Base-by-base conservation (phyloP, 2,797 vertebrate genomes). In the Megaceryle alcyon region DNA sequence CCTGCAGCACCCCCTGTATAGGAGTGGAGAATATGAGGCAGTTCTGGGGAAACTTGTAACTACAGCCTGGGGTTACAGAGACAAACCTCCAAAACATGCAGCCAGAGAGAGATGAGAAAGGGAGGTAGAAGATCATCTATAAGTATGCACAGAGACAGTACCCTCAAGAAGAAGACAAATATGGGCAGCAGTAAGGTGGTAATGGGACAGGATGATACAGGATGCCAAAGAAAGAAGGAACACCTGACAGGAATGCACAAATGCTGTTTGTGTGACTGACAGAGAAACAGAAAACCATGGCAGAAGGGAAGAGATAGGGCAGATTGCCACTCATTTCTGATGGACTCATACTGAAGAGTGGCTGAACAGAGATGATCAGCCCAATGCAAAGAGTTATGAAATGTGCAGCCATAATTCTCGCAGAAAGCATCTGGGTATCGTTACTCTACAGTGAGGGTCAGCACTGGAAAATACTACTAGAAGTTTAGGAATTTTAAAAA, bases 11-110 rank as follows among this genome's bases (percentile, higher is more conserved):
- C 9, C 9, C 12, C 35, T 1, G 0, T 3, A 23, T 10, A 21
- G 26, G 22, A 64, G 61, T 6, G 23, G 56, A 77, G 51, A 54
- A 33, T 0, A 1, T 26, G 14, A 69, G n/a, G 39, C 70, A 65
- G 16, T n/a, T 14, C 29, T 46, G 35, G 19, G 54, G 41, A 68
- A 77, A 37, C 39, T 11, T 23, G 12, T 12, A 73, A 69, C 76
- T 82, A 35, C 10, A 57, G 57, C 35, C 56, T 23, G 23, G 22
- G 16, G 39, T 65, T 49, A 82, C 26, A 81, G 65, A 75, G 48
- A 64, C 25, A 73, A 64, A 16, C 1, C 2, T 10, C 22, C 25
- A 12, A 0, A 2, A 48, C 8, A 2, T 1, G 26, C 51, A 61
- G 6, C 12, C 2, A 1, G 23, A 33, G 20, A 79, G 59, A 9